Base-by-base conservation (phyloP, 1,140 invertebrate genomes). In the Acyrthosiphon pisum region DNA sequence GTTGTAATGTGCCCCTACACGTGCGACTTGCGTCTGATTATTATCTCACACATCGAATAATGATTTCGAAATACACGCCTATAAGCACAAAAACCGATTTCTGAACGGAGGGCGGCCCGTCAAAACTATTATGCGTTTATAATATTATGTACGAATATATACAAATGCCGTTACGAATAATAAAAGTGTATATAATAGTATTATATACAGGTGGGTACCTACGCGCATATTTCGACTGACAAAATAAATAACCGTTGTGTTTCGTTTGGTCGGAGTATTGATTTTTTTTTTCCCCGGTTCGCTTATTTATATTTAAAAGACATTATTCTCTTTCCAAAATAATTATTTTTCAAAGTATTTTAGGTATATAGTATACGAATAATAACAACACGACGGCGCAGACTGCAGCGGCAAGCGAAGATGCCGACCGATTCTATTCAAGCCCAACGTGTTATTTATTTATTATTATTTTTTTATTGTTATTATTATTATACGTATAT, bases 321-420 rank as follows among this genome's bases (percentile, higher is more conserved):
- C 83, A 84, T 84, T 84, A 84, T 84, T 84, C 83, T 84, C 83
- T 11, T 84, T 84, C 23, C 37, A 9, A 26, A 84, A 41, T 84
- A 84, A 84, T 41, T 84, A 41, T 84, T 84, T 84, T 84, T 30
- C 41, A 84, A 84, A 41, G 83, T 44, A 41, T 11, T 41, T 2
- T 81, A n/a, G n/a, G n/a, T n/a, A n/a, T n/a, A n/a, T n/a, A n/a
- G n/a, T 41, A 41, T 41, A 41, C 41, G 41, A 83, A 41, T 20
- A 81, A 81, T 37, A 83, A 37, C 23, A 37, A 83, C 4, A 83
- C 4, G 9, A 37, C 18, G n/a, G 35, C 22, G 1, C 81, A 23
- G 35, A 83, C 35, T 23, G 22, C 60, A n/a, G 35, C 60, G 6
- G 18, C 37, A 41, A 41, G 37, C 37, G 60, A 18, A 68, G n/a